Conservation (phyloP, 2,888 invertebrate genomes). For the Amblyjoppa proteus region DNA sequence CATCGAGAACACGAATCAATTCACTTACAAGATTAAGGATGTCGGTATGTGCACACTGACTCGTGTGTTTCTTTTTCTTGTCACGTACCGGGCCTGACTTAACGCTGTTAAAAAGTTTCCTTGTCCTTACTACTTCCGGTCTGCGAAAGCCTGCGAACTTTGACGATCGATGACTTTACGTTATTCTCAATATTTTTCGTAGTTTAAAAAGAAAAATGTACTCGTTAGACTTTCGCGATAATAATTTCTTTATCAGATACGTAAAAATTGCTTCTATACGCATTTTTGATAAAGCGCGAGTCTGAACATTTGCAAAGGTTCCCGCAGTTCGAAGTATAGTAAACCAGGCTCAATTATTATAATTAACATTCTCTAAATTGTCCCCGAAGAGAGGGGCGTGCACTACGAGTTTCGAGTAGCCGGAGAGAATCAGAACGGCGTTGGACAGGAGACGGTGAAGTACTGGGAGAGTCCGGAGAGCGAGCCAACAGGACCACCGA, state of each 20-base stretch:
- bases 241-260: too few relatives aligned
- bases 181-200: background rate
- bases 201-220: too few relatives aligned
- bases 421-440: conserved; percentile 97
- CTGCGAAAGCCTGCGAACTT: too few relatives aligned
- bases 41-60: conserved; percentile 84
- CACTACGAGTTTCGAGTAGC: conserved; percentile 99
- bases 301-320: too few relatives aligned
- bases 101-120: too few relatives aligned
- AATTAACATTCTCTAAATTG: background rate
- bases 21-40: conserved; percentile 91
- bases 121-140: too few relatives aligned
- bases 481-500: conserved; percentile 94
- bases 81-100: background rate
- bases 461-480: conserved; percentile 98
- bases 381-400: conserved; percentile 92
- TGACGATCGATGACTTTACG: background rate
- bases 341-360: background rate
- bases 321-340: too few relatives aligned
- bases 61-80: background rate
- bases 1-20: conserved; percentile 89
- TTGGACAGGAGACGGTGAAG: conserved; percentile 97
- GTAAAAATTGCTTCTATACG: too few relatives aligned
- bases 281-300: too few relatives aligned
- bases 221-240: too few relatives aligned